Evolutionary conservation across 1,140 invertebrate genomes (phyloP).

Genomic region (Zaprionus gabonicus): DNA sequence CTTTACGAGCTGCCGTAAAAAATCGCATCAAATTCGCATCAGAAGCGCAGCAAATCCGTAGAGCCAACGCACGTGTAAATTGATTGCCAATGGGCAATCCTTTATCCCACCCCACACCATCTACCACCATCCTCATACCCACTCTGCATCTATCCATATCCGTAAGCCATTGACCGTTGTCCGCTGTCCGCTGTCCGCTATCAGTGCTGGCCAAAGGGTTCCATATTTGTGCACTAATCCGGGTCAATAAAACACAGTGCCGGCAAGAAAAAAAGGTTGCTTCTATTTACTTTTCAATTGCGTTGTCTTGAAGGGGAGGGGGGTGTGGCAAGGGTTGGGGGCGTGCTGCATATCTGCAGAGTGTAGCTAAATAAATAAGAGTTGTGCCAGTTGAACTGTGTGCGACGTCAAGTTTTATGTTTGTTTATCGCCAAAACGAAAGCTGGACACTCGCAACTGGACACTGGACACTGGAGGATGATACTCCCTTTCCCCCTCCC

Average conservation of each 20-base stretch:
- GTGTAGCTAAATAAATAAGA: constrained; percentile 74
- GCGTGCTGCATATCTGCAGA: constrained; percentile 47
- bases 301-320: constrained; percentile 35
- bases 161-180: constrained; percentile 34
- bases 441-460: constrained; percentile 72
- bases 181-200: constrained; percentile 47
- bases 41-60: constrained; percentile 63
- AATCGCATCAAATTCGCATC: constrained; percentile 72
- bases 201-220: constrained; percentile 72
- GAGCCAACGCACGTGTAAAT: constrained; percentile 73
- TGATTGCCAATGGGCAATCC: constrained; percentile 67
- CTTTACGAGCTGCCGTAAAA: constrained; percentile 71
- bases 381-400: constrained; percentile 74
- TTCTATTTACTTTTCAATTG: constrained; percentile 54
- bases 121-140: not conserved
- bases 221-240: constrained; percentile 65
- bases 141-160: not conserved
- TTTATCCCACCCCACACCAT: constrained; percentile 23
- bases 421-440: constrained; percentile 77
- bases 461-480: constrained; percentile 23
- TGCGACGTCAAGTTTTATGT: constrained; percentile 78
- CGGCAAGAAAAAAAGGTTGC: constrained; percentile 30
- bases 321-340: not conserved
- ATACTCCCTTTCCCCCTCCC: not conserved
- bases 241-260: constrained; percentile 76